Evolutionary conservation across 2,888 invertebrate species (phyloP), one percentile per base, ranked within the genome.

Genomic region (Acrobasis consociella): DNA sequence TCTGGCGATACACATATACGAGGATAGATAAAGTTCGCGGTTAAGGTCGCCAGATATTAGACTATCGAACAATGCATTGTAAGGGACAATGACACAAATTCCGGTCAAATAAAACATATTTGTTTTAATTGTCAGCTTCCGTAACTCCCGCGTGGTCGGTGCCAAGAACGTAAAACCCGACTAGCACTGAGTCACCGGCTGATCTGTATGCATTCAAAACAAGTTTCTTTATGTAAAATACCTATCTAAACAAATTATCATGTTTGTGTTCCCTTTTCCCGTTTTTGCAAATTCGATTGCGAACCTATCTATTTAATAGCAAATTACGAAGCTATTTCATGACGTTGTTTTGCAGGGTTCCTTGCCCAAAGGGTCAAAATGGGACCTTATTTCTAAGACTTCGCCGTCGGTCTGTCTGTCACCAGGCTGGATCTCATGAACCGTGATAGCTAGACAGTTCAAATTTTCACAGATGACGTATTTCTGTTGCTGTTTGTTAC

Each of bases 131-230:
- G 75, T 69, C 60, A 68, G 72, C 77, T 82, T 83, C 83, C 83
- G 80, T 64, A 67, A 67, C 70, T 69, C 69, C 68, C 64, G 67
- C 60, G 65, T 68, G 75, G 74, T 76, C 73, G 69, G 78, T 81
- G 83, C 83, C 82, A 83, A 83, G 80, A 81, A 76, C 78, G 78
- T 70, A 77, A 77, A 72, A 73, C 72, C 71, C 49, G 64, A 64
- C 60, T 65, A 67, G 69, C 69, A 69, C 66, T 82, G 85, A 84
- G 65, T 85, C 85, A 85, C 63, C 72, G 74, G 72, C 76, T 75
- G 71, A 69, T 70, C 66, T 71, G 67, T 70, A 56, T 71, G 67
- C 69, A 56, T 63, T 58, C 49, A 64, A 52, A 60, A 63, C 53
- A 63, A 56, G 15, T 16, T 49, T 49, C 8, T 10, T 38, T 37